Evolutionary conservation across 2,113 vertebrate species (phyloP), one percentile per base, ranked within the genome.

Genomic region (Python bivittatus): DNA sequence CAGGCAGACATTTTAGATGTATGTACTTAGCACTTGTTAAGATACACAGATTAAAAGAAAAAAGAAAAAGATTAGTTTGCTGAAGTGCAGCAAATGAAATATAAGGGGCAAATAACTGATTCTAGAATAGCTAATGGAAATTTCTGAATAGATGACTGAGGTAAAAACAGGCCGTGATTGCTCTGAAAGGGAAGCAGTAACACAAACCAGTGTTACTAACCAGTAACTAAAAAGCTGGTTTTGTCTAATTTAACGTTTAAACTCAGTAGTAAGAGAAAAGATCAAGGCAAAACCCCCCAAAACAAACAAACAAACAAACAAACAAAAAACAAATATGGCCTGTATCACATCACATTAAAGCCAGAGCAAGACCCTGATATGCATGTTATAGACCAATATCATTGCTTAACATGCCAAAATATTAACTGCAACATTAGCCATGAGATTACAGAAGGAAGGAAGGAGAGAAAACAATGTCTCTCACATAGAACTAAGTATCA

Each of bases 1-100:
- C n/a, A 91, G 2, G 84, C 72, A 58, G 29, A 6, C 72, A 8
- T 0, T 86, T 94, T 10, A 90, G 79, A 89, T 23, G 38, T 68
- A 84, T 5, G n/a, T 20, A 42, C 92, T 92, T 90, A 57, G 91
- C n/a, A 57, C 92, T 68, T 68, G 61, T 48, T 88, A 92, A 89
- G 57, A 57, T 86, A 89, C 1, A 13, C 2, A 56, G 0, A 33
- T 6, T 17, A 29, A 20, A 93, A 90, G 90, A 56, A 86, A 91
- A 92, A 60, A 88, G 23, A 94, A 60, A 93, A 92, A 88, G 13
- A 84, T 91, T 89, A 92, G 52, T 60, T 61, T 93, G 72, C 42
- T 48, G 84, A 88, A 92, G 25, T 48, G 27, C 29, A 53, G 23
- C 88, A 91, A 90, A 94, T 58, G 60, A 95, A 91, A 54, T 88